These are phyloP conservation scores for Myzus persicae DNA, from an alignment of 1,140 invertebrate genomes.

Conservation along the genomic window DNA sequence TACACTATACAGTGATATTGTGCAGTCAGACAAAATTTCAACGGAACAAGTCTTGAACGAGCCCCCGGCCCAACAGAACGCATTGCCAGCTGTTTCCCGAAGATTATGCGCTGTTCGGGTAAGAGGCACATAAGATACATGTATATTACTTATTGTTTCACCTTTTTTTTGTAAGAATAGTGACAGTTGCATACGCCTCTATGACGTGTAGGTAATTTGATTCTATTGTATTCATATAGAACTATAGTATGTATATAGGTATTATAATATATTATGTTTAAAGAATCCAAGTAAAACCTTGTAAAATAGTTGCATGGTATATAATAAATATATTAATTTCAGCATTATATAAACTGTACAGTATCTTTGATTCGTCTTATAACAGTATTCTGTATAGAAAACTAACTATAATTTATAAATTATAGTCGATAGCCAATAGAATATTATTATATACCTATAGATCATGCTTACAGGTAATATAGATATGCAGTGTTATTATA, in stretches of 20 bases:
- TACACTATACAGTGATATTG: too few species aligned
- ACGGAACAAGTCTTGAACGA: not conserved
- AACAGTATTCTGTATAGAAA: too few species aligned
- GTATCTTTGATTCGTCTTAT: not conserved
- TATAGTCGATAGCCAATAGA: not conserved
- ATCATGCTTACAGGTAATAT: not conserved
- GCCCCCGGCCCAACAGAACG: not conserved
- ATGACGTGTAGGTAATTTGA: not conserved
- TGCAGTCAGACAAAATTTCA: not conserved
- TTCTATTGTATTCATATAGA: not conserved
- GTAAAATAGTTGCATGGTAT: not conserved
- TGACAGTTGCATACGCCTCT: not conserved
- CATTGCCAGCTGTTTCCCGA: not conserved
- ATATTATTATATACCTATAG: too few species aligned
- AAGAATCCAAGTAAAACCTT: not conserved
- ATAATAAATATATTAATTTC: not conserved
- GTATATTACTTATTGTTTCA: not conserved
- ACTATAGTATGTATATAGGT: not conserved
- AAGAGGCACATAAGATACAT: not conserved
- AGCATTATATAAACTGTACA: not conserved
- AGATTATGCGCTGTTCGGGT: not conserved
- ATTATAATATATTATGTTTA: not conserved
- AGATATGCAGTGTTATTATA: not conserved
- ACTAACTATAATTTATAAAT: not conserved
- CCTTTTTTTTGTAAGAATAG: not conserved